phyloP scores from a whole-genome alignment of 2,113 vertebrate species.

The Epinephelus lanceolatus region DNA sequence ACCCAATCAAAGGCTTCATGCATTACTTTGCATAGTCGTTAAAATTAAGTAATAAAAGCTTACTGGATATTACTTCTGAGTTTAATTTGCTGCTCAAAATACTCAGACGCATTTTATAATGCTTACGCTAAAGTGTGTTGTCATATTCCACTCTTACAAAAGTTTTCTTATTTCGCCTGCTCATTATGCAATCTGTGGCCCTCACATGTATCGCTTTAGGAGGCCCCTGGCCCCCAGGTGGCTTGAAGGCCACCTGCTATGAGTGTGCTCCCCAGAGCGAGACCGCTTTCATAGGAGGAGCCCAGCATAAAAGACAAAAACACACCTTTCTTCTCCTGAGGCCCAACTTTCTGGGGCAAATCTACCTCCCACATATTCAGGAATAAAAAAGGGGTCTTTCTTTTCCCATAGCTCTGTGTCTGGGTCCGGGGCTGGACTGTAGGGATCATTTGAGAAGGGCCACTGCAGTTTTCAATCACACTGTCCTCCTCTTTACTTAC shows the following conservation, averaged over 20 bases:
- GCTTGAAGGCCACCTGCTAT: conserved; percentile 86
- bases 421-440: conserved; percentile 63
- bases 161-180: conserved; percentile 58
- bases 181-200: conserved; percentile 68
- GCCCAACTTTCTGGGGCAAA: conserved; percentile 85
- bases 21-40: conserved; percentile 83
- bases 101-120: conserved; percentile 42
- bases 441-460: conserved; percentile 87
- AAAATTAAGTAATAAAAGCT: conserved; percentile 86
- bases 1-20: conserved; percentile 79
- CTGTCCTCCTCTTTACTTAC: conserved; percentile 74
- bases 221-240: conserved; percentile 82
- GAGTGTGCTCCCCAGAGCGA: conserved; percentile 83
- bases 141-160: conserved; percentile 59
- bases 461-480: conserved; percentile 87
- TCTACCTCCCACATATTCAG: conserved; percentile 87
- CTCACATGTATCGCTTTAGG: conserved; percentile 68
- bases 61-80: conserved; percentile 87
- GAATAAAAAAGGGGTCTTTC: conserved; percentile 80
- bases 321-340: conserved; percentile 88
- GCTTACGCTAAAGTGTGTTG: conserved; percentile 32
- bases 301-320: conserved; percentile 84
- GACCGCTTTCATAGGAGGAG: conserved; percentile 83
- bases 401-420: conserved; percentile 81
- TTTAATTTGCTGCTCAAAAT: conserved; percentile 64